These are phyloP conservation scores for Melanerpes aurifrons DNA, from an alignment of 2,113 vertebrate species.

Conservation along the genomic window DNA sequence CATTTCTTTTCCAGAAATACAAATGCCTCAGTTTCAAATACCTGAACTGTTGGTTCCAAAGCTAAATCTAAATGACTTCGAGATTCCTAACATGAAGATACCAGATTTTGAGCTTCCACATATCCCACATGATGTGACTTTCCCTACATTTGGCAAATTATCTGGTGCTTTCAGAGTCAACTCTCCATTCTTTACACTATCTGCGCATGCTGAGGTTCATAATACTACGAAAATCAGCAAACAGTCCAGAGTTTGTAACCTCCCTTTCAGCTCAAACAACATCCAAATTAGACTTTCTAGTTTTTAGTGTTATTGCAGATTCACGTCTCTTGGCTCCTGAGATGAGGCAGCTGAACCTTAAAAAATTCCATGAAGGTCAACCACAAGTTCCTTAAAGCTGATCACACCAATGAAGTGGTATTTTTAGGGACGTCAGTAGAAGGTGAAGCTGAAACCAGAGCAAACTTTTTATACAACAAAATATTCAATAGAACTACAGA, in stretches of 20 bases:
- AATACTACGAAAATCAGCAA: slow-evolving; percentile 82
- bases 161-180: slow-evolving; percentile 82
- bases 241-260: slow-evolving; percentile 81
- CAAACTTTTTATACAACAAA: slow-evolving; percentile 77
- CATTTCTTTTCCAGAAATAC: slow-evolving; percentile 83
- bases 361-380: slow-evolving; percentile 82
- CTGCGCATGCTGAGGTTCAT: slow-evolving; percentile 78
- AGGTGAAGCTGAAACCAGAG: slow-evolving; percentile 78
- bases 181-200: slow-evolving; percentile 82
- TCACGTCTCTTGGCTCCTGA: slow-evolving; percentile 80
- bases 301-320: slow-evolving; percentile 82
- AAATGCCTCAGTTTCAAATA: slow-evolving; percentile 80
- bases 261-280: slow-evolving; percentile 77
- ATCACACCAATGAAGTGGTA: slow-evolving; percentile 79
- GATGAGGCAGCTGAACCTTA: slow-evolving; percentile 81
- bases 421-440: slow-evolving; percentile 76
- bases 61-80: slow-evolving; percentile 79
- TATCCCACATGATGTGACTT: slow-evolving; percentile 78
- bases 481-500: slow-evolving; percentile 83
- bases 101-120: slow-evolving; percentile 83
- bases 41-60: slow-evolving; percentile 83
- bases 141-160: slow-evolving; percentile 88
- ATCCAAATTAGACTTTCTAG: slow-evolving; percentile 81
- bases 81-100: slow-evolving; percentile 78
- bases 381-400: slow-evolving; percentile 79